A percentile compares a stretch with the other conserved stretches of the same genome.
Evolutionary conservation across 2,113 vertebrate genomes (phyloP).

Genomic region (Oreochromis aureus): DNA sequence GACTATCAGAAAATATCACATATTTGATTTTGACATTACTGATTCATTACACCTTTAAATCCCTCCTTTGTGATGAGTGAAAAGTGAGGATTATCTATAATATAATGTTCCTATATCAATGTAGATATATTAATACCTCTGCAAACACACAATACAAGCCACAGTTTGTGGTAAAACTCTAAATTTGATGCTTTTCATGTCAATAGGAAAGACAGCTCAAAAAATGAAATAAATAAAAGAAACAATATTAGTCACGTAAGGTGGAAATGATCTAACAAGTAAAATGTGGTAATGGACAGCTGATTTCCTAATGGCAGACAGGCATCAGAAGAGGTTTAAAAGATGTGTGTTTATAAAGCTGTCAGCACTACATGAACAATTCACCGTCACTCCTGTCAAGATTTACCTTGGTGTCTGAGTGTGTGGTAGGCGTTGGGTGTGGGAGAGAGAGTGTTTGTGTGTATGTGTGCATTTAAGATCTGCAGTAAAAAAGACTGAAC

Average conservation of each 20-base stretch:
- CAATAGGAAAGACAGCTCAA: background rate
- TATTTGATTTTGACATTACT: background rate
- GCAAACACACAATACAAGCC: background rate
- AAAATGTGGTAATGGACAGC: conserved; percentile 28
- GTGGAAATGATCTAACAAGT: background rate
- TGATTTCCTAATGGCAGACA: conserved; percentile 32
- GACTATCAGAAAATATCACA: background rate
- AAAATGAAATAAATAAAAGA: background rate
- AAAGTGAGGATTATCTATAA: conserved; percentile 10
- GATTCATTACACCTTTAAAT: background rate
- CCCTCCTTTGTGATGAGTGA: background rate
- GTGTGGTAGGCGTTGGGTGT: background rate
- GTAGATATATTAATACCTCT: background rate
- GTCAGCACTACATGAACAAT: conserved; percentile 41
- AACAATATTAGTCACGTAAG: background rate
- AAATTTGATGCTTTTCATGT: background rate
- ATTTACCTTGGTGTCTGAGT: background rate
- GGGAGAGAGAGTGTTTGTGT: background rate
- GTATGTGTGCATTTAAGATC: background rate
- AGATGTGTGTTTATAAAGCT: conserved; percentile 49
- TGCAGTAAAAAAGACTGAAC: conserved; percentile 44
- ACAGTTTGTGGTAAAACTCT: background rate
- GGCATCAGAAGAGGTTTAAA: conserved; percentile 43
- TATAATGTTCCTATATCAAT: background rate
- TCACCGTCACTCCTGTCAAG: conserved; percentile 25